Evolutionary conservation across 2,888 invertebrate species (phyloP).

Genomic region (Trisateles emortualis): DNA sequence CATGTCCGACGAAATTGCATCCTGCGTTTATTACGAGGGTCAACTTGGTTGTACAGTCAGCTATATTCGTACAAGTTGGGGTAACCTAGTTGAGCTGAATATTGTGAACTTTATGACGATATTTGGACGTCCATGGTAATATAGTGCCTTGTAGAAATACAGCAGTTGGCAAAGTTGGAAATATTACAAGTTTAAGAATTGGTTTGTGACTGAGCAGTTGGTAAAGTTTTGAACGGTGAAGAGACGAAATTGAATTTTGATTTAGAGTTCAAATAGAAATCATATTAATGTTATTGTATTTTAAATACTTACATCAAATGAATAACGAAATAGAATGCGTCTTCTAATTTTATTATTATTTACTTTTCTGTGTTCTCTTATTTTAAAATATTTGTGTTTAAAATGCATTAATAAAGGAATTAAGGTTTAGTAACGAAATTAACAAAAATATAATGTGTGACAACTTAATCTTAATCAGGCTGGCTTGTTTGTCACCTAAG

Average conservation of each 20-base stretch:
- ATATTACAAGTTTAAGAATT: not conserved
- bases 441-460: too few species aligned
- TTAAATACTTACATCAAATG: too few species aligned
- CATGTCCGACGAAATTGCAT: slow-evolving; percentile 36
- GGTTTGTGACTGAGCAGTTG: not conserved
- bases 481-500: too few species aligned
- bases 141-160: not conserved
- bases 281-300: not conserved
- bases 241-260: not conserved
- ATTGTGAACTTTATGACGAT: not conserved
- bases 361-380: too few species aligned
- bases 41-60: not conserved
- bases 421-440: too few species aligned
- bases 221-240: not conserved
- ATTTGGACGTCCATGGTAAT: not conserved
- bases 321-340: too few species aligned
- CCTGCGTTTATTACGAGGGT: slow-evolving; percentile 29
- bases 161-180: not conserved
- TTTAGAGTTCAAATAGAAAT: not conserved
- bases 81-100: not conserved
- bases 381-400: too few species aligned
- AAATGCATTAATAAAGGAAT: too few species aligned
- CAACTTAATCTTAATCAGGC: too few species aligned
- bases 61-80: not conserved
- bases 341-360: too few species aligned